Percentiles rank a stretch among this genome's conserved stretches.
These are phyloP conservation scores for Ceratosolen fusciceps DNA, from an alignment of 1,140 invertebrate species.

Conservation along the genomic window DNA sequence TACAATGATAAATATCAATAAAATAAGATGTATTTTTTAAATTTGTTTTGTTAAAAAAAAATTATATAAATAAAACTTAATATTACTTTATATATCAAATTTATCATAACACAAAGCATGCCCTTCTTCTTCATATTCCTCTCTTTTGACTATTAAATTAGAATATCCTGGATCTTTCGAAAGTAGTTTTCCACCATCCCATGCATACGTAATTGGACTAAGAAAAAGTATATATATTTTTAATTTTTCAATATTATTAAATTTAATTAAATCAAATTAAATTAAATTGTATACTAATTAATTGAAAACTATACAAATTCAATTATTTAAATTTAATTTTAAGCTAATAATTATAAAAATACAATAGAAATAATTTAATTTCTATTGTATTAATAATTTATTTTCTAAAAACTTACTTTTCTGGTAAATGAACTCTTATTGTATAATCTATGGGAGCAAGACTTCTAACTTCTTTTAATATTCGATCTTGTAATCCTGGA, in stretches of 20 bases:
- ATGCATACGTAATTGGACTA: slow-evolving; percentile 87
- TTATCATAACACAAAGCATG: slow-evolving; percentile 77
- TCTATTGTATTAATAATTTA: background rate
- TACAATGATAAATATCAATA: background rate
- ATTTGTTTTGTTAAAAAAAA: slow-evolving; percentile 29
- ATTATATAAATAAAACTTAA: slow-evolving; percentile 24
- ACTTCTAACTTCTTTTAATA: slow-evolving; percentile 85
- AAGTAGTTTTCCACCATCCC: slow-evolving; percentile 87
- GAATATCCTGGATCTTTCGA: slow-evolving; percentile 82
- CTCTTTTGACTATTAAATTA: slow-evolving; percentile 81
- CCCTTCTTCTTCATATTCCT: slow-evolving; percentile 92
- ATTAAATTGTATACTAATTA: background rate
- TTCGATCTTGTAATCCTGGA: slow-evolving; percentile 86
- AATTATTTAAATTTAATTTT: too few relatives aligned
- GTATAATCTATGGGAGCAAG: slow-evolving; percentile 83
- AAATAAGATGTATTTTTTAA: background rate
- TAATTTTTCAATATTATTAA: too few relatives aligned
- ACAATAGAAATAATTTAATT: background rate
- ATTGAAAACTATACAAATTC: too few relatives aligned
- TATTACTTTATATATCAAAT: slow-evolving; percentile 75
- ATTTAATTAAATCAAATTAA: too few relatives aligned
- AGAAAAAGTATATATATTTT: slow-evolving; percentile 38
- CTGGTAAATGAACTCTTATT: slow-evolving; percentile 80
- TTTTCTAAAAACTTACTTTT: too few relatives aligned
- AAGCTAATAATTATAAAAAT: too few relatives aligned